Evolutionary conservation across 2,113 vertebrate genomes (phyloP), one percentile per base, ranked within the genome.

Genomic region (Chaenocephalus aceratus): DNA sequence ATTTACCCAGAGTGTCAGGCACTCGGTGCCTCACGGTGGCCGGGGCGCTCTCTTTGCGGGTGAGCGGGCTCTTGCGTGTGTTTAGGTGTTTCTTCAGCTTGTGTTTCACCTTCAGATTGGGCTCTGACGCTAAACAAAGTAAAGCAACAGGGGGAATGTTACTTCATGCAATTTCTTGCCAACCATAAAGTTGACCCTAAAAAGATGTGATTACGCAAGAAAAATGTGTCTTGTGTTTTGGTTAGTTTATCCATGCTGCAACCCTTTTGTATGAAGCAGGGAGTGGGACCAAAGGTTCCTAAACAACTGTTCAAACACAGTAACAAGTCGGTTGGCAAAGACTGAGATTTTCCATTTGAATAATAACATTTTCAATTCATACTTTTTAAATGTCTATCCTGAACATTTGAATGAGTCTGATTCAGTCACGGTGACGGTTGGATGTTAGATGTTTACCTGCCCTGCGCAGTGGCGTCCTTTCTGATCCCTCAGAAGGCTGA

Each of bases 41-140:
- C 0, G 98, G 98, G 0, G 97, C 97, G 0, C 98, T 99, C 92
- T 99, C 97, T 91, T 98, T 98, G 11, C 97, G 94, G 0, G 93
- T 97, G 79, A 98, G 93, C 0, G 97, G 97, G 69, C 97, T 98
- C 93, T 97, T 97, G 80, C 97, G 95, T 51, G 96, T 95, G 86
- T 97, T 96, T 3, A 96, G 93, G 78, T 96, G 96, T 92, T 98
- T 97, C 91, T 97, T 97, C 91, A 97, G 95, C 89, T 97, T 98
- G 93, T 96, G 96, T 13, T 96, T 96, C 82, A 97, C 95, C 92
- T 98, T 98, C 89, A 98, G 95, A 91, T 97, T 98, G 91, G 97
- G 97, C 90, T 98, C 97, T 0, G 97, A 98, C 0, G 96, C 97
- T 98, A 87, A 30, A 75, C 9, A 63, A 58, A 79, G 34, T 2